Base-by-base conservation (phyloP, 2,113 vertebrate species). In the Apteryx owenii region DNA sequence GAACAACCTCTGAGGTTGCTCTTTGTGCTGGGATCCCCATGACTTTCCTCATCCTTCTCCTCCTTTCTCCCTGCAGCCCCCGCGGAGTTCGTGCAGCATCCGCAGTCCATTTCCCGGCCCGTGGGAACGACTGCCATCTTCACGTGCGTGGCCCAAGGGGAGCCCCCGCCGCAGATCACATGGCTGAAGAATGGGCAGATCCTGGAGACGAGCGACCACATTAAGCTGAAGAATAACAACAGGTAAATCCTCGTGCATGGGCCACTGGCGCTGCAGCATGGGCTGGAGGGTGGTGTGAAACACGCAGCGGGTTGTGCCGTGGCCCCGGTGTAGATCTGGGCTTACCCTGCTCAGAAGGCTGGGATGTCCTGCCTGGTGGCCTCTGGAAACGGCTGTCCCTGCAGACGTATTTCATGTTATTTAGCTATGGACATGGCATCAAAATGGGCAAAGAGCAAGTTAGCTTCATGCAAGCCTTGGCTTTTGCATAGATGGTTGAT, bases 131-230 rank as follows among this genome's bases (percentile, higher is more conserved):
- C 98, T 1, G 99, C 99, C 90, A 99, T 99, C 98, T 99, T 99
- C 96, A 99, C 99, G 0, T 99, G 99, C 26, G 98, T 99, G 89
- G 99, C 98, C 2, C 99, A 99, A 95, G 99, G 99, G 0, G 99
- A 99, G 50, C 99, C 99, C 0, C 98, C 98, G 2, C 99, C 99
- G 0, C 99, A 99, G 62, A 98, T 99, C 97, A 99, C 99, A 0
- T 99, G 99, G 99, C 96, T 99, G 97, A 99, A 99, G 98, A 99
- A 99, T 0, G 99, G 99, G 12, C 99, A 99, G 97, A 98, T 99
- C 75, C 97, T 99, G 94, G 99, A 99, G 94, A 99, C 99, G 1
- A 98, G 98, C 0, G 98, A 98, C 25, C 99, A 99, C 22, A 98
- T 99, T 94, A 99, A 99, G 95, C 98, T 99, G 97, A 99, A 99